These are phyloP conservation scores for Micrastur ruficollis DNA, from an alignment of 2,797 vertebrate species.

Conservation along the genomic window DNA sequence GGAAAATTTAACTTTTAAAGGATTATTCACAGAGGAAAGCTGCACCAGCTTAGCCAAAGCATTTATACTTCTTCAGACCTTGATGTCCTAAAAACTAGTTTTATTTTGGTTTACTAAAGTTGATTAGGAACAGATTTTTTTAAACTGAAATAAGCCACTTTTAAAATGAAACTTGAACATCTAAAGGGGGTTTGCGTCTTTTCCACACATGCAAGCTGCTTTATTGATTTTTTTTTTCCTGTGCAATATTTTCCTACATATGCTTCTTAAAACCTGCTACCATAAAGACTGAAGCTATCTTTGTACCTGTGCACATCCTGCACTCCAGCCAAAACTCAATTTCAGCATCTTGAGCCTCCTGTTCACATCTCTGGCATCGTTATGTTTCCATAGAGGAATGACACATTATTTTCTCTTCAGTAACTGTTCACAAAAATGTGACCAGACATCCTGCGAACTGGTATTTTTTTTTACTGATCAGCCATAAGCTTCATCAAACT, in stretches of 20 bases:
- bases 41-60: slow-evolving; percentile 53
- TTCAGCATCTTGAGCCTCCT: not conserved
- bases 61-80: slow-evolving; percentile 54
- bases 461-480: not conserved
- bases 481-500: not conserved
- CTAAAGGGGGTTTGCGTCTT: not conserved
- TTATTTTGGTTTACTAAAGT: slow-evolving; percentile 63
- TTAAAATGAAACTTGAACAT: slow-evolving; percentile 43
- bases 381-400: not conserved
- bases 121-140: slow-evolving; percentile 59
- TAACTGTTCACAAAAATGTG: not conserved
- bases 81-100: slow-evolving; percentile 57
- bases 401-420: not conserved
- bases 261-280: not conserved
- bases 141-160: slow-evolving; percentile 43
- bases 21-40: slow-evolving; percentile 53
- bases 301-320: slow-evolving; percentile 1
- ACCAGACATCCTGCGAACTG: not conserved
- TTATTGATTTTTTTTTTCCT: not conserved
- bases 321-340: not conserved
- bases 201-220: slow-evolving; percentile 13
- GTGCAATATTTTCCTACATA: not conserved
- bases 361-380: not conserved
- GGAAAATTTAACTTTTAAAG: slow-evolving; percentile 60
- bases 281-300: not conserved